Percentiles rank a stretch among this genome's conserved stretches.
These are phyloP conservation scores for Neotoxoptera formosana DNA, from an alignment of 1,140 invertebrate genomes.

Conservation along the genomic window DNA sequence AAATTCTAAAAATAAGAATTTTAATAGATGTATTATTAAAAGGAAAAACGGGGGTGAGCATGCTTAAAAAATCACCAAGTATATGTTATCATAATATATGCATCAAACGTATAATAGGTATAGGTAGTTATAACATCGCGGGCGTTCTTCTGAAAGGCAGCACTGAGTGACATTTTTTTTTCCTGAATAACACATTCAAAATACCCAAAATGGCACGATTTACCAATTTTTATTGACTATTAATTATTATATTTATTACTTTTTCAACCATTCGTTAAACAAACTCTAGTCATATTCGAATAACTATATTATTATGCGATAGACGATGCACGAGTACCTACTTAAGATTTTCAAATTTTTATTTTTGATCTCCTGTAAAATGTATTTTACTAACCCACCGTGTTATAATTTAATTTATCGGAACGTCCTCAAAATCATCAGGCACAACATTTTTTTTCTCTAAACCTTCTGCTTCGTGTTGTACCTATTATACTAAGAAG, in stretches of 20 bases:
- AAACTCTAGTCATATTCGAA: not conserved
- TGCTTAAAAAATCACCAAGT: no score
- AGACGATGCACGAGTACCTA: no score
- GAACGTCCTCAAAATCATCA: not conserved
- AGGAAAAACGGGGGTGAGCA: no score
- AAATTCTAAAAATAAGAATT: no score
- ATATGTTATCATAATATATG: no score
- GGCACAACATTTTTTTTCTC: not conserved
- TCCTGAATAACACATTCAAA: not conserved
- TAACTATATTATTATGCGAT: not conserved
- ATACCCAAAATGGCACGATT: not conserved
- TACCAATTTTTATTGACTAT: not conserved
- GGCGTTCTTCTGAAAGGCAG: not conserved
- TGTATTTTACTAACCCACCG: not conserved
- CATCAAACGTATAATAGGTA: not conserved
- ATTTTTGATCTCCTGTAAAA: not conserved
- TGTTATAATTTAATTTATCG: no score
- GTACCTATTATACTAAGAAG: not conserved
- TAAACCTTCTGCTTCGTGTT: not conserved
- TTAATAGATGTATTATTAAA: no score
- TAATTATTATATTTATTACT: not conserved
- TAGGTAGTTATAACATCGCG: not conserved
- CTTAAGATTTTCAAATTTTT: not conserved
- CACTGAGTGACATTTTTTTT: not conserved
- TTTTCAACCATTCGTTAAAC: not conserved